phyloP scores from a whole-genome alignment of 2,113 vertebrate genomes.

The Engystomops pustulosus region DNA sequence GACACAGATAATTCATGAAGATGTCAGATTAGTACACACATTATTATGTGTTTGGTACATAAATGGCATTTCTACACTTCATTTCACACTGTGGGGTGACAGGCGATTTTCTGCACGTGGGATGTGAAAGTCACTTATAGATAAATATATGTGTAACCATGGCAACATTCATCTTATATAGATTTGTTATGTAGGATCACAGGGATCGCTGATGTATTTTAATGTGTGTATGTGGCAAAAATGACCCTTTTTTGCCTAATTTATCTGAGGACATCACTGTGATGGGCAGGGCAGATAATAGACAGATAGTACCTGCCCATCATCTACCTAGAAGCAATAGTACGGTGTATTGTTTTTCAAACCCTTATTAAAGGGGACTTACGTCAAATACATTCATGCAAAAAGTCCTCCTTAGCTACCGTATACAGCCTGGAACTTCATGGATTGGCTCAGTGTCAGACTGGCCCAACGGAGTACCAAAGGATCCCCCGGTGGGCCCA shows the following conservation, averaged over 20 bases:
- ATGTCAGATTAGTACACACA: conserved; percentile 8
- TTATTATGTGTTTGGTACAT: conserved; percentile 20
- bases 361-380: too few relatives aligned
- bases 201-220: background rate
- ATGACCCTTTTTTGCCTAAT: background rate
- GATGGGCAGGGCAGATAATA: too few relatives aligned
- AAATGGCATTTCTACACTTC: conserved; percentile 21
- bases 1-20: conserved; percentile 40
- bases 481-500: too few relatives aligned
- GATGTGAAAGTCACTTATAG: background rate
- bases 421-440: too few relatives aligned
- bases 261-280: background rate
- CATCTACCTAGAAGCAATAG: too few relatives aligned
- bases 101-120: conserved; percentile 17
- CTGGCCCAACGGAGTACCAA: too few relatives aligned
- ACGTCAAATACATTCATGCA: too few relatives aligned
- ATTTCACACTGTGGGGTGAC: conserved; percentile 23
- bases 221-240: background rate
- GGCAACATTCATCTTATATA: background rate
- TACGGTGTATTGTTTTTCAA: too few relatives aligned
- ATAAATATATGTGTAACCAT: conserved; percentile 24
- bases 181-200: background rate
- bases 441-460: too few relatives aligned
- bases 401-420: too few relatives aligned
- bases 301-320: too few relatives aligned